These are phyloP conservation scores for Epinotia demarniana DNA, from an alignment of 2,888 invertebrate genomes.

Conservation along the genomic window DNA sequence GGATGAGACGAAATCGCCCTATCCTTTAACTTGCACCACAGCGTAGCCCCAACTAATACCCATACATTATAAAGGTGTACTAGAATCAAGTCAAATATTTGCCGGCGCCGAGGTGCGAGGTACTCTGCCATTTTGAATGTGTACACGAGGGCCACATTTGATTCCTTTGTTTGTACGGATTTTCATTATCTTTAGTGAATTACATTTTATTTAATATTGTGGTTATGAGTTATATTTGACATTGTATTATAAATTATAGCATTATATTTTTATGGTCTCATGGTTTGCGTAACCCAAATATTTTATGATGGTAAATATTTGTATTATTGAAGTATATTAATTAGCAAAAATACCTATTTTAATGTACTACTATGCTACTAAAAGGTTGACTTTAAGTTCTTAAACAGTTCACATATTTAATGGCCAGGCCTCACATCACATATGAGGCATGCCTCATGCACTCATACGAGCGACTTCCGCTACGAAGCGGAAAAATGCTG, in stretches of 20 bases:
- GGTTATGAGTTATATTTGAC: not conserved
- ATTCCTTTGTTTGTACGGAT: not conserved
- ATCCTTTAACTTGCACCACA: not conserved
- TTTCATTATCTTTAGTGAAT: not conserved
- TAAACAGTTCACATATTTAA: too few species aligned
- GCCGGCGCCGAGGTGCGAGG: slow-evolving; percentile 28
- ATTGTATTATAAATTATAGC: not conserved
- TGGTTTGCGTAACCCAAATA: slow-evolving; percentile 4
- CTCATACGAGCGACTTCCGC: too few species aligned
- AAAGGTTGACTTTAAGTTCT: too few species aligned
- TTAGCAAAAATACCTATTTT: too few species aligned
- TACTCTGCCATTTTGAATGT: slow-evolving; percentile 22
- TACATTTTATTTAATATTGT: not conserved
- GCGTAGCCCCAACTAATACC: slow-evolving; percentile 28
- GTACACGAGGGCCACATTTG: not conserved
- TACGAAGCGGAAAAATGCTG: too few species aligned
- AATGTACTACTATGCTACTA: too few species aligned
- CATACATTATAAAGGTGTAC: slow-evolving; percentile 43
- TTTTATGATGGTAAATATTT: slow-evolving; percentile 9
- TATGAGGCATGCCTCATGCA: too few species aligned
- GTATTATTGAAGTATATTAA: not conserved
- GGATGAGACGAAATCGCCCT: not conserved
- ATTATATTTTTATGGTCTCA: not conserved
- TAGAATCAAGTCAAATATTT: slow-evolving; percentile 39
- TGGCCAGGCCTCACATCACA: too few species aligned